phyloP scores from a whole-genome alignment of 2,888 invertebrate species.

The Eupithecia centaureata region DNA sequence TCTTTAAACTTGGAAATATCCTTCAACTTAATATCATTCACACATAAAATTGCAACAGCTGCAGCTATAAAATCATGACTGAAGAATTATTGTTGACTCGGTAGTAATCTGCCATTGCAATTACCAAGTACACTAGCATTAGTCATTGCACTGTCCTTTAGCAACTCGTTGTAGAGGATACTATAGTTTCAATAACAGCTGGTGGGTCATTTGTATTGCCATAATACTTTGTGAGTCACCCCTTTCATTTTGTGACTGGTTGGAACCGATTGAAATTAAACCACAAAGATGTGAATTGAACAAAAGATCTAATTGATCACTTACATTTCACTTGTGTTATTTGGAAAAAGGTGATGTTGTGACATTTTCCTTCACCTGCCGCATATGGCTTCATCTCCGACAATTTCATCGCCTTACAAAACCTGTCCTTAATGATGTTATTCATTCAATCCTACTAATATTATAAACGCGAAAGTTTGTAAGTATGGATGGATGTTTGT shows the following conservation, averaged over 20 bases:
- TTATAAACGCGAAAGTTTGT: no score
- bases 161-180: conserved; percentile 19
- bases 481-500: no score
- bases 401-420: no score
- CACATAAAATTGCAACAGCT: conserved; percentile 15
- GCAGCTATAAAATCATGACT: conserved; percentile 8
- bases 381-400: no score
- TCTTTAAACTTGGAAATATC: neutral
- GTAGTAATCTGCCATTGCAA: conserved; percentile 11
- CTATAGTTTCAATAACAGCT: conserved; percentile 14
- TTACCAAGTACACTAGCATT: conserved; percentile 21
- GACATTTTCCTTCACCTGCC: no score
- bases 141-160: conserved; percentile 25
- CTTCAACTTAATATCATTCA: neutral
- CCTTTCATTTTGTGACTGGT: neutral
- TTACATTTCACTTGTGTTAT: neutral
- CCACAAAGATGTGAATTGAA: no score
- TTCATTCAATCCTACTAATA: no score
- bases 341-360: neutral
- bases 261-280: neutral
- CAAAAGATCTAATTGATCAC: neutral
- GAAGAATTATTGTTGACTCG: neutral
- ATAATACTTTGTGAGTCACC: neutral
- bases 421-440: no score
- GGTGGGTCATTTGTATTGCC: neutral